Evolutionary conservation across 1,140 invertebrate genomes (phyloP).

Genomic region (Sycophaga agraensis): DNA sequence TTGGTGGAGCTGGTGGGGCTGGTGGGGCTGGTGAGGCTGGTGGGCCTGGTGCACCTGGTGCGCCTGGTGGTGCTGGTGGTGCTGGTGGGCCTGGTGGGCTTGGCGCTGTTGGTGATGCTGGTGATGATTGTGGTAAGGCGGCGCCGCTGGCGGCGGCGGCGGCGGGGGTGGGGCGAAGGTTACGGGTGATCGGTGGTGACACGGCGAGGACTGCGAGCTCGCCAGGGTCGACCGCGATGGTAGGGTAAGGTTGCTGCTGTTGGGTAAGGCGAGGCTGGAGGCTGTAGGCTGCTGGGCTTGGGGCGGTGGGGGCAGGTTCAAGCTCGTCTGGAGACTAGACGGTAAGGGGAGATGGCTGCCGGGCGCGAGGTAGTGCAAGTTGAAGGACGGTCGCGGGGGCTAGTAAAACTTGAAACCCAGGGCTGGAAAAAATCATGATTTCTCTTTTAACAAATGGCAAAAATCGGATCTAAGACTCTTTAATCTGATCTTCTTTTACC

Average conservation of each 20-base stretch:
- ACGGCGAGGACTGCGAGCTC: slow-evolving; percentile 46
- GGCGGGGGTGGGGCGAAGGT: slow-evolving; percentile 37
- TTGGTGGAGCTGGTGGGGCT: too few species aligned
- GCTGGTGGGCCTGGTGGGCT: slow-evolving; percentile 28
- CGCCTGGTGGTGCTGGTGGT: slow-evolving; percentile 39
- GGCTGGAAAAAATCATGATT: too few species aligned
- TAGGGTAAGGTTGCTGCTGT: slow-evolving; percentile 40
- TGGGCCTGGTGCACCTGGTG: slow-evolving; percentile 32
- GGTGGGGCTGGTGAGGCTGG: slow-evolving; percentile 29
- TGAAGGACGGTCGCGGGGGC: slow-evolving; percentile 57
- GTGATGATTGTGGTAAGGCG: slow-evolving; percentile 32
- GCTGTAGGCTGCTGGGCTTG: slow-evolving; percentile 38
- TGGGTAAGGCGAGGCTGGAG: slow-evolving; percentile 40
- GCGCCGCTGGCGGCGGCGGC: slow-evolving; percentile 19
- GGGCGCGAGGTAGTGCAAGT: slow-evolving; percentile 57
- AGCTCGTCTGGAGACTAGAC: slow-evolving; percentile 48
- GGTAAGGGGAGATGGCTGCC: slow-evolving; percentile 50
- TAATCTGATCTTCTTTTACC: too few species aligned
- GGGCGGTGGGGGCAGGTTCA: slow-evolving; percentile 45
- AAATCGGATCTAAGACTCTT: too few species aligned
- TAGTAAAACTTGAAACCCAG: slow-evolving; percentile 72
- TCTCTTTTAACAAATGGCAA: too few species aligned
- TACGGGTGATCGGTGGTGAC: slow-evolving; percentile 42
- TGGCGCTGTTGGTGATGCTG: slow-evolving; percentile 30
- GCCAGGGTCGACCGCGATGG: slow-evolving; percentile 39